Evolutionary conservation across 2,113 vertebrate genomes (phyloP).

Genomic region (Bombycilla garrulus): DNA sequence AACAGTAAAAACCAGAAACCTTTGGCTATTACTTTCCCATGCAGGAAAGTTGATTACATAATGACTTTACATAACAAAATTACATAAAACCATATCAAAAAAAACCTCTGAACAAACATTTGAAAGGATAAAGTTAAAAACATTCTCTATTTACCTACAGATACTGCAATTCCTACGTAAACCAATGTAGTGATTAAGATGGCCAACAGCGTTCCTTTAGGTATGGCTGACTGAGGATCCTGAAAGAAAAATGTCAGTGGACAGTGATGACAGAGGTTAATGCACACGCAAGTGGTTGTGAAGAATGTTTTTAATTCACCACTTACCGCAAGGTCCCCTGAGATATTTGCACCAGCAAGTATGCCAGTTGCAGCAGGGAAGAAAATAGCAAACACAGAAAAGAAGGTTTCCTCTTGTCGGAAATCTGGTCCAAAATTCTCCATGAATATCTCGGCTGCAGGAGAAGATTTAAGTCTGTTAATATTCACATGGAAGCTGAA

Average conservation of each 20-base stretch:
- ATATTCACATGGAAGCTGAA: neutral
- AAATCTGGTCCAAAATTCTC: constrained; percentile 97
- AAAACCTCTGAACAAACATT: neutral
- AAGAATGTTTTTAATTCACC: neutral
- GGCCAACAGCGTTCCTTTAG: constrained; percentile 93
- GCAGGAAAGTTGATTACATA: neutral
- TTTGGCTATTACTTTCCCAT: neutral
- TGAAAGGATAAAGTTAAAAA: neutral
- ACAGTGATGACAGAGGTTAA: neutral
- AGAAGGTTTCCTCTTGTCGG: constrained; percentile 83
- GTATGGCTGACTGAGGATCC: constrained; percentile 97
- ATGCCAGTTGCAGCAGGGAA: constrained; percentile 98
- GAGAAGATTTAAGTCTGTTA: neutral
- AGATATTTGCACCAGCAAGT: constrained; percentile 97
- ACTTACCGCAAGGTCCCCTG: constrained; percentile 96
- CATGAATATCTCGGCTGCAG: constrained; percentile 84
- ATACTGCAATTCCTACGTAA: constrained; percentile 91
- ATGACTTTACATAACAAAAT: neutral
- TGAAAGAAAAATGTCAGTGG: constrained; percentile 67
- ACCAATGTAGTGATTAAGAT: constrained; percentile 94
- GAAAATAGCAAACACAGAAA: constrained; percentile 96
- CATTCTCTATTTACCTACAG: constrained; percentile 81
- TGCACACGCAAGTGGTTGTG: neutral
- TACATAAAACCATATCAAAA: neutral
- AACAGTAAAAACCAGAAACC: neutral